Percentiles rank a stretch among this genome's conserved stretches.
Evolutionary conservation across 2,113 vertebrate species (phyloP).

Genomic region (Platysternon megacephalum): DNA sequence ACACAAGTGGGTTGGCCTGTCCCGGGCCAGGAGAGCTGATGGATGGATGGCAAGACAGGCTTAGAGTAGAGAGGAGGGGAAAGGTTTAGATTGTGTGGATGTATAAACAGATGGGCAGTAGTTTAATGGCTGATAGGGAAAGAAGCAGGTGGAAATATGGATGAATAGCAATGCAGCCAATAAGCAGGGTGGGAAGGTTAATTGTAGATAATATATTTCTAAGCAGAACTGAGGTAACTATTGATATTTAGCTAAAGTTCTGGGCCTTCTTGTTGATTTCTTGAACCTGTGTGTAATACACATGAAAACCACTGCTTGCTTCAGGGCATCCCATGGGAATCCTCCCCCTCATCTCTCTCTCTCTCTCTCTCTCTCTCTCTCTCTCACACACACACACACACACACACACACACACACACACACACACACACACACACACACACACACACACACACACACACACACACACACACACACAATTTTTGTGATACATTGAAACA

Average conservation of each 20-base stretch:
- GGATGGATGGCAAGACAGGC: not conserved
- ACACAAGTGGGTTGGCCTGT: not conserved
- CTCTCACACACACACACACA: too few species aligned
- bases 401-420: too few species aligned
- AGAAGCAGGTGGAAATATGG: not conserved
- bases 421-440: too few species aligned
- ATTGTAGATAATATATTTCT: not conserved
- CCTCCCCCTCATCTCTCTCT: too few species aligned
- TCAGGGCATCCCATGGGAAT: not conserved
- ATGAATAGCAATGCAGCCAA: not conserved
- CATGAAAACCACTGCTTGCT: fast-evolving
- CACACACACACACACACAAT: not conserved
- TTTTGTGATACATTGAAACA: not conserved
- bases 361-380: too few species aligned
- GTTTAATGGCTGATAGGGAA: not conserved
- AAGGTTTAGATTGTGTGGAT: fast-evolving
- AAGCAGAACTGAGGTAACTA: not conserved
- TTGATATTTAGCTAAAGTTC: not conserved
- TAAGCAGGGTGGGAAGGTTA: fast-evolving
- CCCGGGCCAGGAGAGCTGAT: not conserved
- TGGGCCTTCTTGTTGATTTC: not conserved
- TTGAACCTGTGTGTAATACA: not conserved
- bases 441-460: too few species aligned
- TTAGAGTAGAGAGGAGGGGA: not conserved
- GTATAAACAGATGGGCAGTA: not conserved